Evolutionary conservation across 2,888 invertebrate genomes (phyloP).

Genomic region (Lampropteryx suffumata): DNA sequence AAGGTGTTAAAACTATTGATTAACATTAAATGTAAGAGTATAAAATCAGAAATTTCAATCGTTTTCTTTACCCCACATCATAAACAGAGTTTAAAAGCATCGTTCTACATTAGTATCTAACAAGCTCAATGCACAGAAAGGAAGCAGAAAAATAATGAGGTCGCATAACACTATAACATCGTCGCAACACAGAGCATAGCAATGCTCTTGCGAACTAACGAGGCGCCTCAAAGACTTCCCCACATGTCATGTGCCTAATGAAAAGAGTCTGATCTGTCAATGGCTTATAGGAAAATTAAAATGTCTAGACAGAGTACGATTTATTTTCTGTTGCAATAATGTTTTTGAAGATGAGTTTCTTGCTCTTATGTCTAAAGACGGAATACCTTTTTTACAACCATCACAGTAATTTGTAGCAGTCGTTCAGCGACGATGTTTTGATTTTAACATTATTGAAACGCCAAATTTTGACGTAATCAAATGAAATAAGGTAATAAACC

Average conservation of each 20-base stretch:
- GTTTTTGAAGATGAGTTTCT: not conserved
- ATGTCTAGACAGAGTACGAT: slow-evolving; percentile 73
- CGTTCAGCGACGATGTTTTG: too few relatives aligned
- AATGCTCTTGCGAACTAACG: slow-evolving; percentile 54
- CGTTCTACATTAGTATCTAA: slow-evolving; percentile 19
- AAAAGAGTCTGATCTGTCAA: slow-evolving; percentile 72
- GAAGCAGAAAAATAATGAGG: slow-evolving; percentile 49
- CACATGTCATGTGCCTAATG: slow-evolving; percentile 77
- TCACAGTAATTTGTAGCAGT: too few relatives aligned
- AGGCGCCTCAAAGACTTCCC: slow-evolving; percentile 72
- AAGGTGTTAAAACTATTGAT: too few relatives aligned
- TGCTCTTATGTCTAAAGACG: not conserved
- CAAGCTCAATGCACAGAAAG: slow-evolving; percentile 31
- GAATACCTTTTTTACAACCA: too few relatives aligned
- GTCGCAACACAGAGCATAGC: slow-evolving; percentile 23
- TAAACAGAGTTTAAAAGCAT: not conserved
- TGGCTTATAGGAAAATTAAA: slow-evolving; percentile 79
- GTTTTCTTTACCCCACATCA: not conserved
- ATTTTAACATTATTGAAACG: too few relatives aligned
- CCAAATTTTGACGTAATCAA: too few relatives aligned
- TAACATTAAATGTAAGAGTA: too few relatives aligned
- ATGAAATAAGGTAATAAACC: too few relatives aligned
- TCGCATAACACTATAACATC: slow-evolving; percentile 36
- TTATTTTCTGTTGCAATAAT: slow-evolving; percentile 39
- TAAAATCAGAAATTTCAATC: too few relatives aligned